Evolutionary conservation across 2,113 vertebrate species (phyloP).

Genomic region (cat (Felis catus)): F.catus_Fca126_mat1.0 CM031425.1:31050501-31051000

Average conservation of each 20-base stretch:
- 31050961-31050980: background rate
- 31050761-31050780: background rate
- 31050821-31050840: background rate
- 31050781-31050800: background rate
- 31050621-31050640: background rate
- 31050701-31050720: background rate
- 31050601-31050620: slow-evolving; percentile 11
- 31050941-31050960: background rate
- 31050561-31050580: slow-evolving; percentile 50
- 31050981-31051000: background rate
- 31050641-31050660: background rate
- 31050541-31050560: slow-evolving; percentile 21
- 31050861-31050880: background rate
- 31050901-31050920: background rate
- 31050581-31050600: background rate
- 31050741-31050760: background rate
- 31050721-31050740: background rate
- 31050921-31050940: background rate
- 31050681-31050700: background rate
- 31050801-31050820: background rate
- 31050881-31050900: background rate
- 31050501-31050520: slow-evolving; percentile 44
- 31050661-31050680: background rate
- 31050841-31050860: background rate
- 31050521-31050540: slow-evolving; percentile 56